phyloP scores from a whole-genome alignment of 2,797 vertebrate species.

The Bucorvus abyssinicus region DNA sequence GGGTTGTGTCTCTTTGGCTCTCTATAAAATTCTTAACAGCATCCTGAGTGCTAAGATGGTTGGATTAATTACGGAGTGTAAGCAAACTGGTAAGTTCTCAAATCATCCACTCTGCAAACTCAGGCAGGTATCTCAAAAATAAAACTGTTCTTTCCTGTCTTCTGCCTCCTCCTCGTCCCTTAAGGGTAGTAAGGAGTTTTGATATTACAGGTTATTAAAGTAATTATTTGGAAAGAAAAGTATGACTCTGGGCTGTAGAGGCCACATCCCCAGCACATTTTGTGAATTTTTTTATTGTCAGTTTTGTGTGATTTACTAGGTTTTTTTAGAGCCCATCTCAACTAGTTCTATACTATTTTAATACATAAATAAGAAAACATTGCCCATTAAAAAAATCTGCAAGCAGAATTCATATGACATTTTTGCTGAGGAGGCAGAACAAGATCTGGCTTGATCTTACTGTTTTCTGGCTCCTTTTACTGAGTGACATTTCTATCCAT shows the following conservation, averaged over 20 bases:
- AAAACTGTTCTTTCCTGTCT: not conserved
- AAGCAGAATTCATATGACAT: slow-evolving; percentile 15
- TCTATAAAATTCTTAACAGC: not conserved
- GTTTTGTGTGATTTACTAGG: not conserved
- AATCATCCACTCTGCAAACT: not conserved
- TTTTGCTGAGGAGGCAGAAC: slow-evolving; percentile 50
- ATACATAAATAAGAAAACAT: not conserved
- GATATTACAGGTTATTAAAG: slow-evolving; percentile 50
- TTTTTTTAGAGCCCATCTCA: not conserved
- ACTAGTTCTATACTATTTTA: not conserved
- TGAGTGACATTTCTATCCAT: not conserved
- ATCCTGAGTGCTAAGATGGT: not conserved
- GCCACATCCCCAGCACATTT: not conserved
- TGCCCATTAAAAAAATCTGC: not conserved
- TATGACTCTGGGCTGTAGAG: not conserved
- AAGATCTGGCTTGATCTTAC: slow-evolving; percentile 13
- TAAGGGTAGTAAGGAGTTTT: not conserved
- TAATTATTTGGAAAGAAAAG: slow-evolving; percentile 37
- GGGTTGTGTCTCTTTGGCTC: not conserved
- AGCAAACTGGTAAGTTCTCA: not conserved
- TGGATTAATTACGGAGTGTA: not conserved
- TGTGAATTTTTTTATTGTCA: not conserved
- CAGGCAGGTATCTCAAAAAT: not conserved
- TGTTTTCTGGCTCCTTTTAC: not conserved
- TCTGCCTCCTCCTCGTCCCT: not conserved